phyloP scores from a whole-genome alignment of 2,113 vertebrate species.

The Edolisoma coerulescens region DNA sequence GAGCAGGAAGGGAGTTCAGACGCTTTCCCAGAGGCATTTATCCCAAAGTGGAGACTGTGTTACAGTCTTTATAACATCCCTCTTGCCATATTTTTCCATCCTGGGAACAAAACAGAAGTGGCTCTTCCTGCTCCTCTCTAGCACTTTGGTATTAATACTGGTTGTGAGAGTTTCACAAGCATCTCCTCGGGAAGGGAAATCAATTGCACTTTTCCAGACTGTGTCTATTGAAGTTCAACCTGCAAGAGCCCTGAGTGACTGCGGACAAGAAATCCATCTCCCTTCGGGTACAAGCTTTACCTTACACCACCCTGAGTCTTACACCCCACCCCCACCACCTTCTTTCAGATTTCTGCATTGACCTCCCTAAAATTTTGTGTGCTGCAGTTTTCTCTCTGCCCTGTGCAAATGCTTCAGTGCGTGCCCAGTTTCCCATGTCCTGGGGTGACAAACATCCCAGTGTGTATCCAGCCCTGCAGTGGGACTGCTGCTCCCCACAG shows the following conservation, averaged over 20 bases:
- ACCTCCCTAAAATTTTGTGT: not conserved
- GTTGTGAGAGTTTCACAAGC: not conserved
- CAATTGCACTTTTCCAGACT: not conserved
- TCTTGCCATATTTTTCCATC: not conserved
- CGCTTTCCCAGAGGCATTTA: not conserved
- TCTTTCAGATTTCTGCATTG: not conserved
- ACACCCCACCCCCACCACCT: accelerated
- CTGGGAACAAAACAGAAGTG: not conserved
- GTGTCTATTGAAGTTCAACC: not conserved
- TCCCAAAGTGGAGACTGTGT: not conserved
- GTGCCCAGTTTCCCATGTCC: accelerated
- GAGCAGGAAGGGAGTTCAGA: not conserved
- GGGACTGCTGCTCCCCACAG: not conserved
- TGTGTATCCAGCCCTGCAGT: not conserved
- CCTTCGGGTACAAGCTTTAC: not conserved
- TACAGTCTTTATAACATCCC: not conserved
- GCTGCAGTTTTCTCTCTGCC: not conserved
- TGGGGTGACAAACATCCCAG: not conserved
- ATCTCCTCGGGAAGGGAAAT: not conserved
- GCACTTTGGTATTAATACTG: not conserved
- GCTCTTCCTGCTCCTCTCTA: not conserved
- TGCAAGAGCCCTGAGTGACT: not conserved
- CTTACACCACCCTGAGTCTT: not conserved
- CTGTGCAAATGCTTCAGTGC: not conserved
- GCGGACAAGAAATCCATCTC: not conserved